A percentile compares a stretch with the other conserved stretches of the same genome.
Conservation (phyloP, 92 coral and sea anemone species). For the Epizoanthus rinbou region DNA sequence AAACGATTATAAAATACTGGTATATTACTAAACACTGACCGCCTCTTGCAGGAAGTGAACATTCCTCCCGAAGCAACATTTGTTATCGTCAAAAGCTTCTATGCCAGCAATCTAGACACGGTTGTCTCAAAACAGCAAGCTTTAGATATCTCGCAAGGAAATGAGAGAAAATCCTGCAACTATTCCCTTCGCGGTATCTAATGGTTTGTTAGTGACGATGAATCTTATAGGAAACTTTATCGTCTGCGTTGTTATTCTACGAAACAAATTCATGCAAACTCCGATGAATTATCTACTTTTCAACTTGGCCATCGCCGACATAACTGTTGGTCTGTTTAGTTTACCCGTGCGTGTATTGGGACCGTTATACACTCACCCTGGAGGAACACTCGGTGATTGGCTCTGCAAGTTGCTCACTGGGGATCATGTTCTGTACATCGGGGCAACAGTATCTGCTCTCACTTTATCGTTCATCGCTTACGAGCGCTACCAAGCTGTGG, state of each 20-base stretch:
- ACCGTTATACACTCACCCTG: conserved; percentile 39
- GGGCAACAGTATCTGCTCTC: conserved; percentile 40
- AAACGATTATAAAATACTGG: no score
- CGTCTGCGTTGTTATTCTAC: conserved; percentile 52
- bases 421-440: conserved; percentile 44
- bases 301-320: conserved; percentile 60
- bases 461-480: conserved; percentile 38
- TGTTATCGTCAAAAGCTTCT: no score
- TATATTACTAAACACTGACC: no score
- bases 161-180: neutral
- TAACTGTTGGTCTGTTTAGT: conserved; percentile 41
- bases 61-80: no score
- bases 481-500: conserved; percentile 53
- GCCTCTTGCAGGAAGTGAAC: no score
- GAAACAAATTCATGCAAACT: conserved; percentile 50
- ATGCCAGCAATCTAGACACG: no score
- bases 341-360: conserved; percentile 41
- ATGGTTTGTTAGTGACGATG: conserved; percentile 23
- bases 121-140: no score
- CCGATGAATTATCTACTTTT: conserved; percentile 56
- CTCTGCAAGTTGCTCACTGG: conserved; percentile 52
- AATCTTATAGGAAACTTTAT: conserved; percentile 57
- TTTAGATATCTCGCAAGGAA: no score
- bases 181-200: neutral
- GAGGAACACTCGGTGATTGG: conserved; percentile 37